Conservation (phyloP, 2,113 vertebrate genomes). For the Hipposideros armiger region DNA sequence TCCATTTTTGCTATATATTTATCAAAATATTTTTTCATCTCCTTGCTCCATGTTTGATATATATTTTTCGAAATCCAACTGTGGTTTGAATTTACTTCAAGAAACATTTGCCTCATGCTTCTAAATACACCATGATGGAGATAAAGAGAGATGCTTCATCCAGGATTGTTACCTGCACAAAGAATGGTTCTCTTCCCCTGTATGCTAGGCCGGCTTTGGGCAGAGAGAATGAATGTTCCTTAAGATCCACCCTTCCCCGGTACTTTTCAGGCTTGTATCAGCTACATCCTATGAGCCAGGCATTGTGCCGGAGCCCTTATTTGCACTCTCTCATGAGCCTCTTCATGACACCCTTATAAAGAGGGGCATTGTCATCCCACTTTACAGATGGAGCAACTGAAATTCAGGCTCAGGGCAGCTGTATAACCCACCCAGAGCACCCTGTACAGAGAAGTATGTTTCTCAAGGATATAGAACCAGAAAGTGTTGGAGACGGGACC, state of each 20-base stretch:
- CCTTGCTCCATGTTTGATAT: background rate
- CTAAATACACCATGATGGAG: background rate
- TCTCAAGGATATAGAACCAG: background rate
- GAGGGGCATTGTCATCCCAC: too few relatives aligned
- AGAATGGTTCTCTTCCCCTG: rapidly evolving
- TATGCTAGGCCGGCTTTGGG: background rate
- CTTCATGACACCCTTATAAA: background rate
- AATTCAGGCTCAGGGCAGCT: too few relatives aligned
- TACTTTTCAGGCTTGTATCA: background rate
- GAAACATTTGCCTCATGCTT: background rate
- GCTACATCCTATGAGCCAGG: background rate
- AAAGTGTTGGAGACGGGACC: background rate
- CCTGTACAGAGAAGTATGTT: background rate
- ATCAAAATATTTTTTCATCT: background rate
- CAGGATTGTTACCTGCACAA: rapidly evolving
- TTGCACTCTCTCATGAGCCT: background rate
- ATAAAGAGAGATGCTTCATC: background rate
- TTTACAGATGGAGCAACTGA: background rate
- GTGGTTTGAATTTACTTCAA: background rate
- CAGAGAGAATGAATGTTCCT: background rate
- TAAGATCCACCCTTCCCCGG: background rate
- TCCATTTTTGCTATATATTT: background rate
- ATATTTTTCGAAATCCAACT: background rate
- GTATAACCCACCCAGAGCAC: background rate
- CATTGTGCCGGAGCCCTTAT: background rate